Conservation (phyloP, 2,888 invertebrate species). For the Aphelenchoides bicaudatus region DNA sequence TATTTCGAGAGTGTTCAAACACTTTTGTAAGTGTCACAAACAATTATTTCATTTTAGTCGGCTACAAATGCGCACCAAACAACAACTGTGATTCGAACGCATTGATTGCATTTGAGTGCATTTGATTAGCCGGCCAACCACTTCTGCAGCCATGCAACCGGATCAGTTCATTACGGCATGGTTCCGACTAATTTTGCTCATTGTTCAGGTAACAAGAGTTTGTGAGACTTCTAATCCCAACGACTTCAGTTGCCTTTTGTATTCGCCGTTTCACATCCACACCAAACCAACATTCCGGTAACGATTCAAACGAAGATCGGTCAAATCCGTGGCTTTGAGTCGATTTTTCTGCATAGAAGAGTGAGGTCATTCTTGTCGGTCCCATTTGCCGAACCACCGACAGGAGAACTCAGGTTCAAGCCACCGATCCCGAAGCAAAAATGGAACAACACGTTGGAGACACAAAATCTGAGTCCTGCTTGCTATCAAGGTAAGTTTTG, state of each 20-base stretch:
- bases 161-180: too few species aligned
- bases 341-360: conserved; percentile 44
- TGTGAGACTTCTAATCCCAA: too few species aligned
- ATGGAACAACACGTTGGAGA: conserved; percentile 48
- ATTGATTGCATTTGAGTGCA: too few species aligned
- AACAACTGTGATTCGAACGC: too few species aligned
- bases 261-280: conserved; percentile 15
- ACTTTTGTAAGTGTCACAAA: neutral
- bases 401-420: conserved; percentile 51
- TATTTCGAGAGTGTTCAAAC: neutral
- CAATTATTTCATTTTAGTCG: too few species aligned
- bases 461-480: conserved; percentile 42
- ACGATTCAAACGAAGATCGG: conserved; percentile 47
- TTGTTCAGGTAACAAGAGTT: too few species aligned
- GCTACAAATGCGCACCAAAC: too few species aligned
- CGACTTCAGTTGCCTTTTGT: neutral
- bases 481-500: conserved; percentile 59
- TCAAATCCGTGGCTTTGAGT: conserved; percentile 47
- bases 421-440: conserved; percentile 47
- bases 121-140: too few species aligned
- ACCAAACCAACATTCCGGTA: conserved; percentile 40
- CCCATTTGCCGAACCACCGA: conserved; percentile 59
- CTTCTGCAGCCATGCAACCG: too few species aligned
- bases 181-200: too few species aligned
- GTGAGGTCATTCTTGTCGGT: conserved; percentile 56